Base-by-base conservation (phyloP, 2,113 vertebrate genomes). In the Zeus faber region DNA sequence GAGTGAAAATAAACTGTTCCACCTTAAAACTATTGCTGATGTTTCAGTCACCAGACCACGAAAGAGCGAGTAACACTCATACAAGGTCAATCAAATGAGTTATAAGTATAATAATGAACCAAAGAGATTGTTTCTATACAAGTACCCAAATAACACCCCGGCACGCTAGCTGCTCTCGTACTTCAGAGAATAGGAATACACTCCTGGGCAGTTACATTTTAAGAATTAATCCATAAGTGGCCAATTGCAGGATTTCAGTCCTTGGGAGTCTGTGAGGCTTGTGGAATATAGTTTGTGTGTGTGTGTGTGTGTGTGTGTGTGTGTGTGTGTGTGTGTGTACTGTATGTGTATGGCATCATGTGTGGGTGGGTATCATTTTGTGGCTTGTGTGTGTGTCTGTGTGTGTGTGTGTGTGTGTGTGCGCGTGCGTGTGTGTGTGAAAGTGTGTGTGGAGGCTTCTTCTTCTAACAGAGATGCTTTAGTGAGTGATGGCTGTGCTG, bases 401-500 rank as follows among this genome's bases (percentile, higher is more conserved):
- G 13, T 18, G 8, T 9, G 46, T 48, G 22, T 11, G n/a, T 29
- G 9, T 10, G n/a, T 27, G 13, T 37, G 20, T 33, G 14, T 49
- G 25, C 3, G n/a, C 20, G 21, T 49, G 25, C n/a, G 26, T 39
- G 21, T 39, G 18, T 25, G 17, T 7, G 17, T 54, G 26, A 22
- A n/a, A 24, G 45, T 16, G 41, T 26, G 22, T 26, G 26, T 56
- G 54, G 14, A 23, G 20, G 51, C 50, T 43, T 43, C 49, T 43
- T 68, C 50, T 78, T n/a, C n/a, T n/a, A 68, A 65, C 74, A 78
- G 61, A 62, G 76, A 76, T 69, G 84, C 70, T 39, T 49, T 23
- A 53, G 62, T 73, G 76, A 81, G 71, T 50, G 56, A 81, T 72
- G 77, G 61, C 77, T 54, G 29, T 71, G 76, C 78, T 24, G 58